Conservation (phyloP, 2,113 vertebrate species). For the Plecturocebus donacophilus region DNA sequence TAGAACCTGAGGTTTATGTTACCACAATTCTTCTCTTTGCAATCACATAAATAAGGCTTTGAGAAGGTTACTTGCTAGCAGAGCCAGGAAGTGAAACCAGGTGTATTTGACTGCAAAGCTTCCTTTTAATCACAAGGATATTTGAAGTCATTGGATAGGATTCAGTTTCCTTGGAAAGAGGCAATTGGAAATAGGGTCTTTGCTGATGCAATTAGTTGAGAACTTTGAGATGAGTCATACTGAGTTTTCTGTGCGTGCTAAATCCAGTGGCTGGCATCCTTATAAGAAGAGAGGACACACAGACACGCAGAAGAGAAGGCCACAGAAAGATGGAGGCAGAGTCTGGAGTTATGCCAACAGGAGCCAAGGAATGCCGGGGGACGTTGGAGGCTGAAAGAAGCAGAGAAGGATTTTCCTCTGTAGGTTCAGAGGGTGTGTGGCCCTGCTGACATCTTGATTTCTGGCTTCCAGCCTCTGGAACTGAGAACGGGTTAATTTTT, state of each 20-base stretch:
- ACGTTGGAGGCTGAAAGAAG: background rate
- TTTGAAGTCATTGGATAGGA: background rate
- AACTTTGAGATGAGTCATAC: background rate
- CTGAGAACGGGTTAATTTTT: background rate
- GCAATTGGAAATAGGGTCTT: background rate
- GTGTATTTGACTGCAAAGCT: background rate
- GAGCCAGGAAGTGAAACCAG: background rate
- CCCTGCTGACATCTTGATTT: background rate
- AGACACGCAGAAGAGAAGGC: background rate
- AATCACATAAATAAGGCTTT: background rate
- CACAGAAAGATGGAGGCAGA: background rate
- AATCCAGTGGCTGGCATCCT: background rate
- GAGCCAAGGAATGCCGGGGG: background rate
- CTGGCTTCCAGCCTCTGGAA: background rate
- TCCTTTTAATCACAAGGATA: background rate
- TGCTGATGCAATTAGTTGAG: background rate
- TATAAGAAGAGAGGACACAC: background rate
- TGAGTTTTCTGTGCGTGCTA: background rate
- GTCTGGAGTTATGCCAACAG: background rate
- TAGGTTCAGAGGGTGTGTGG: background rate
- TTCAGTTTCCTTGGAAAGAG: background rate
- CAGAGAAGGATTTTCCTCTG: background rate
- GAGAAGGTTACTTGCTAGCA: background rate
- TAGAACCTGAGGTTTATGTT: background rate
- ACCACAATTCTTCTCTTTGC: background rate